Conservation (phyloP, 2,113 vertebrate species). For the Natator depressus region DNA sequence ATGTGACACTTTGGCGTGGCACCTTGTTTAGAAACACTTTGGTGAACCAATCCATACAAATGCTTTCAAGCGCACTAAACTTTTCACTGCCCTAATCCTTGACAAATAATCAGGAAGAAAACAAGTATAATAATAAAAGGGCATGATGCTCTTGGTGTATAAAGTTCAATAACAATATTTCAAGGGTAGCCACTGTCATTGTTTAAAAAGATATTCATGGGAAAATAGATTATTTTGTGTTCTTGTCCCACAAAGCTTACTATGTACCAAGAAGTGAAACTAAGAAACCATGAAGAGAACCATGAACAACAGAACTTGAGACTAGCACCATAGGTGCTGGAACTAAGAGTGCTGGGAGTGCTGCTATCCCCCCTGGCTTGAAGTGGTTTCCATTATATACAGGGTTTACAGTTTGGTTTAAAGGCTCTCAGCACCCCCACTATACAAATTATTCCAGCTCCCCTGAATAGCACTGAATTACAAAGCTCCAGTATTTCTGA, state of each 20-base stretch:
- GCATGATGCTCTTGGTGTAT: not conserved
- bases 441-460: too few species aligned
- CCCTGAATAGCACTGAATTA: not conserved
- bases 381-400: too few species aligned
- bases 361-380: too few species aligned
- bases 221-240: not conserved
- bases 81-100: not conserved
- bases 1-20: not conserved
- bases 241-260: not conserved
- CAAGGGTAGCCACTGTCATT: not conserved
- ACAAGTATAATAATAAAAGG: rapidly evolving
- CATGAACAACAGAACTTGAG: not conserved
- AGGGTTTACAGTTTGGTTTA: too few species aligned
- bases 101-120: not conserved
- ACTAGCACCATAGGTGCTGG: not conserved
- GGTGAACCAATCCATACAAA: not conserved
- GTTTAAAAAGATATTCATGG: not conserved
- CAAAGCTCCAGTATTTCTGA: not conserved
- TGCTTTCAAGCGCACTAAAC: not conserved
- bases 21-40: rapidly evolving
- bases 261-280: not conserved
- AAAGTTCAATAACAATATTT: not conserved
- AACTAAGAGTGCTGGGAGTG: too few species aligned
- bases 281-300: not conserved
- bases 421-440: too few species aligned